Percentiles rank a stretch among this genome's conserved stretches.
Evolutionary conservation across 1,140 invertebrate genomes (phyloP).

Genomic region (Brachionus calyciflorus): DNA sequence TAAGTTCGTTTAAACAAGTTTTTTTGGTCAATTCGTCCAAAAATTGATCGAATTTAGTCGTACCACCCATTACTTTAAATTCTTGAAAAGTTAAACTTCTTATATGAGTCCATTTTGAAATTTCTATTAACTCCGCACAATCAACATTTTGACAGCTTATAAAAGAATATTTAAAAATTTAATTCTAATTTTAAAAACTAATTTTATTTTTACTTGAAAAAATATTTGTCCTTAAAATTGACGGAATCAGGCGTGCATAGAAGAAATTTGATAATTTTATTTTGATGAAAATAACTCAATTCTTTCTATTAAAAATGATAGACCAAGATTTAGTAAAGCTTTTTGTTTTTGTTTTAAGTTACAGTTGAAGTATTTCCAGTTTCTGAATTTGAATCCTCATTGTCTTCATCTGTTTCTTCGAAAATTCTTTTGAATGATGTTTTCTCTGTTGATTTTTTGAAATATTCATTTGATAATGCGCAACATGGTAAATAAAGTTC

Average conservation of each 20-base stretch:
- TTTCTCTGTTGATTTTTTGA: not conserved
- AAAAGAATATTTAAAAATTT: not conserved
- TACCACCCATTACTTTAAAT: constrained; percentile 10
- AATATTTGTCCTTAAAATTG: constrained; percentile 39
- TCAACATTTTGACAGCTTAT: constrained; percentile 17
- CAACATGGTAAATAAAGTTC: constrained; percentile 16
- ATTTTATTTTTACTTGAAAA: not conserved
- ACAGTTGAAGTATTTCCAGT: not conserved
- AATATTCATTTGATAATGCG: not conserved
- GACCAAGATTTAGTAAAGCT: not conserved
- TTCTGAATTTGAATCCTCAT: not conserved
- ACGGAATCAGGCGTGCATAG: not conserved
- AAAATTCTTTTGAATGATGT: constrained; percentile 27
- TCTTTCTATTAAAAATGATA: not conserved
- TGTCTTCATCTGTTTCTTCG: not conserved
- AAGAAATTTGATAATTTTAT: not conserved
- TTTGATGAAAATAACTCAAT: not conserved
- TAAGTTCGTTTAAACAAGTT: not conserved
- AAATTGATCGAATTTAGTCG: constrained; percentile 1
- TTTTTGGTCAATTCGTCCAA: not conserved
- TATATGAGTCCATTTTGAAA: not conserved
- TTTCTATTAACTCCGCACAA: not conserved
- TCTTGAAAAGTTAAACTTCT: constrained; percentile 1
- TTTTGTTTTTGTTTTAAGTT: not conserved
- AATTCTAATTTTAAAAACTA: not conserved